Percentiles rank a stretch among this genome's conserved stretches.
These are phyloP conservation scores for Arrhamphus sclerolepis DNA, from an alignment of 2,797 vertebrate species.

Conservation along the genomic window DNA sequence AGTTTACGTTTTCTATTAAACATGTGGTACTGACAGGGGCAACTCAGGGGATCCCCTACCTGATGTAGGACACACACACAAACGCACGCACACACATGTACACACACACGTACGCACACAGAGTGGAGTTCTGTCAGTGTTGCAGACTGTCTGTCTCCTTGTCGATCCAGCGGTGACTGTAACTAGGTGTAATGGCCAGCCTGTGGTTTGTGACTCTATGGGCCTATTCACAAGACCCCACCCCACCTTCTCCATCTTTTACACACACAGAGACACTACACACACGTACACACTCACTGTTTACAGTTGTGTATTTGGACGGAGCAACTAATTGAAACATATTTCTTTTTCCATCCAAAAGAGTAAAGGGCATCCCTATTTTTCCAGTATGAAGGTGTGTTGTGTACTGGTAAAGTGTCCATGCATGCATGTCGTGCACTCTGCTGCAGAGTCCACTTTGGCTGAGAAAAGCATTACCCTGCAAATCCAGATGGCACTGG, in stretches of 20 bases:
- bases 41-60: constrained; percentile 74
- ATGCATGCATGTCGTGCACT: constrained; percentile 32
- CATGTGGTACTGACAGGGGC: constrained; percentile 63
- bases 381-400: constrained; percentile 43
- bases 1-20: constrained; percentile 72
- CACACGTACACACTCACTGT: constrained; percentile 61
- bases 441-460: constrained; percentile 60
- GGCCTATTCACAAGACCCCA: constrained; percentile 74
- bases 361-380: constrained; percentile 78
- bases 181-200: constrained; percentile 77
- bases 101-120: constrained; percentile 37
- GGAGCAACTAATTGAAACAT: constrained; percentile 79
- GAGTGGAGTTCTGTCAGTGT: constrained; percentile 73
- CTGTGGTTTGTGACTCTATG: constrained; percentile 79
- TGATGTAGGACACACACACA: constrained; percentile 49
- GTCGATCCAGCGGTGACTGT: constrained; percentile 77
- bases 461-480: constrained; percentile 65
- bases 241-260: constrained; percentile 26
- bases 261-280: constrained; percentile 35
- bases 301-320: constrained; percentile 75
- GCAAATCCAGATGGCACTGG: constrained; percentile 62
- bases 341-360: constrained; percentile 79
- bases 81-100: background rate
- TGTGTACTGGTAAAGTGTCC: constrained; percentile 17
- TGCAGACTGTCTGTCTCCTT: constrained; percentile 82